Conservation (phyloP, 2,888 invertebrate genomes). For the Drosophila eohydei region DNA sequence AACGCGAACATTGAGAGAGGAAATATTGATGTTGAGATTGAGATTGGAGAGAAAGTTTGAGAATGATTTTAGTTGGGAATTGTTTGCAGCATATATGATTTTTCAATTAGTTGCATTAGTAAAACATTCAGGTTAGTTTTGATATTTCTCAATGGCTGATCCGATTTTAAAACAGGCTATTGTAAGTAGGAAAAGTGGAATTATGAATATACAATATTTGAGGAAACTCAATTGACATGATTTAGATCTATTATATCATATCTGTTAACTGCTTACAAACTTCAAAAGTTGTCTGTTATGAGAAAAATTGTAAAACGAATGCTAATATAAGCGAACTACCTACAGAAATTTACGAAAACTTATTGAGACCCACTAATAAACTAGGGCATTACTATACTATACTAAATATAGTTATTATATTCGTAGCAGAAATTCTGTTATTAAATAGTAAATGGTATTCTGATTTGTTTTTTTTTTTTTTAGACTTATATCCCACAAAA, state of each 20-base stretch:
- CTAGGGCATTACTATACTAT: no score
- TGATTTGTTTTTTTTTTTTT: no score
- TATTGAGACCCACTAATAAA: neutral
- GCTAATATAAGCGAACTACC: neutral
- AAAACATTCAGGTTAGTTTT: neutral
- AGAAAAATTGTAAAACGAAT: neutral
- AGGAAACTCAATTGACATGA: no score
- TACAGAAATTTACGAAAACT: neutral
- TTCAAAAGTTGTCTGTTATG: neutral
- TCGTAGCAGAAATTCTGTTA: no score
- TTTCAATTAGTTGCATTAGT: slow-evolving; percentile 11
- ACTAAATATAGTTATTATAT: no score
- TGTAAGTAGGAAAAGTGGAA: neutral
- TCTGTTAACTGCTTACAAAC: neutral
- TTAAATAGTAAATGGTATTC: no score
- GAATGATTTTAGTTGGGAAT: slow-evolving; percentile 21
- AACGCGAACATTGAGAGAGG: slow-evolving; percentile 38
- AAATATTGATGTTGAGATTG: slow-evolving; percentile 45
- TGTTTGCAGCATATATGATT: slow-evolving; percentile 21
- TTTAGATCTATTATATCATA: neutral
- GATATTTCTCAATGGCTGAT: neutral
- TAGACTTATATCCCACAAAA: no score
- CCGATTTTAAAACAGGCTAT: neutral
- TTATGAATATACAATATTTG: neutral
- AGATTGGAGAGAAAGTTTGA: slow-evolving; percentile 35